These are phyloP conservation scores for Malurus alboscapulatus DNA, from an alignment of 2,113 vertebrate species.

Conservation along the genomic window DNA sequence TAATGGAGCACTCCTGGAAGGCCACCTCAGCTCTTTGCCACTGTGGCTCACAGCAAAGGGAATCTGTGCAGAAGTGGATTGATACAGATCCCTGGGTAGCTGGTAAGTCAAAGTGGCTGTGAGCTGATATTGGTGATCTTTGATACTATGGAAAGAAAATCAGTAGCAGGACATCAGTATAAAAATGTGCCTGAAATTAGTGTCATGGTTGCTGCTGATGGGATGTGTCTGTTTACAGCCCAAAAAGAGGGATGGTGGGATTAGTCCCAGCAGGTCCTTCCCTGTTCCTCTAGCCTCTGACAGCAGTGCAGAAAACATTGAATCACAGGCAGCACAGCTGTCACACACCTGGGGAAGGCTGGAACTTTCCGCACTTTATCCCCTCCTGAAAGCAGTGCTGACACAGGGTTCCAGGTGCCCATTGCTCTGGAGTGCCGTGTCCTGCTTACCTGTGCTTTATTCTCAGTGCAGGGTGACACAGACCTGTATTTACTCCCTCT, in stretches of 20 bases:
- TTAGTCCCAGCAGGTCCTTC: background rate
- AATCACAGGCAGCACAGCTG: background rate
- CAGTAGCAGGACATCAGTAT: background rate
- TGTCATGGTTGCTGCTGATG: background rate
- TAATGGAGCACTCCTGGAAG: background rate
- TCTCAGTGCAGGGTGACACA: background rate
- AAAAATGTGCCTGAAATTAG: background rate
- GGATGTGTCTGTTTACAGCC: background rate
- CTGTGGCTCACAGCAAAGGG: background rate
- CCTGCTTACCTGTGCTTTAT: background rate
- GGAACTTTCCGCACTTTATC: background rate
- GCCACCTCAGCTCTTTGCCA: background rate
- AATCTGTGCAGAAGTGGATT: background rate
- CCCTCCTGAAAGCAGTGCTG: background rate
- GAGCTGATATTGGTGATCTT: background rate
- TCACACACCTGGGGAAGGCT: background rate
- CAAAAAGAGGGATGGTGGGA: background rate
- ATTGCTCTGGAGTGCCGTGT: background rate
- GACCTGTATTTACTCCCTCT: background rate
- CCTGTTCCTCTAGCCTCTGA: background rate
- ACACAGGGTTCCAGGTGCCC: background rate
- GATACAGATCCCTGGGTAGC: background rate
- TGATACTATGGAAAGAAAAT: background rate
- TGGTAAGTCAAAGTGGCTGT: background rate
- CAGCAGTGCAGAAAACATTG: background rate